Conservation (phyloP, 2,888 invertebrate genomes). For the Campopleginae sp. region DNA sequence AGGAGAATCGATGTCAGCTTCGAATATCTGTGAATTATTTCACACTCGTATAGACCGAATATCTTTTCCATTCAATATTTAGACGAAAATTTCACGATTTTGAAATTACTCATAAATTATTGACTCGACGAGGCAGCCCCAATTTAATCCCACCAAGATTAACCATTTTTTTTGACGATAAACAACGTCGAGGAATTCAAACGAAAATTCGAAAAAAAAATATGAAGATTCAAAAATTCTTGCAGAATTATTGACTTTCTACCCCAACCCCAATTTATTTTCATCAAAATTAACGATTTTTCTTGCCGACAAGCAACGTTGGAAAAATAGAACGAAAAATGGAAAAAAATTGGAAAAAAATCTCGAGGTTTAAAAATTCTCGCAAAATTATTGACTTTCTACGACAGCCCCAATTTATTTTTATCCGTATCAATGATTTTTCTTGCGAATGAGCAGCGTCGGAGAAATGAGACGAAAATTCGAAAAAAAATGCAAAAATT, state of each 20-base stretch:
- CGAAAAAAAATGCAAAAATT: too few species aligned
- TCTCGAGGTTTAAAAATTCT: neutral
- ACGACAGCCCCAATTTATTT: neutral
- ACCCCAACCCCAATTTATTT: too few species aligned
- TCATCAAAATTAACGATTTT: neutral
- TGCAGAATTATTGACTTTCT: too few species aligned
- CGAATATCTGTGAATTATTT: slow-evolving; percentile 83
- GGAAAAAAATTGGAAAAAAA: too few species aligned
- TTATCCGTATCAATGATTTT: too few species aligned
- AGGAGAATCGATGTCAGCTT: slow-evolving; percentile 89
- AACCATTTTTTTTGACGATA: too few species aligned
- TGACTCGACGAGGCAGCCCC: neutral
- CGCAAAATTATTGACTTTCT: neutral
- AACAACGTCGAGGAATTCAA: too few species aligned
- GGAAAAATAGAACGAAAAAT: too few species aligned
- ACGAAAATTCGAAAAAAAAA: too few species aligned
- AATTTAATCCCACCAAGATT: neutral
- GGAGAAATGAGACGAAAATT: too few species aligned
- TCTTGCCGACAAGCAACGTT: neutral
- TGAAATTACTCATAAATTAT: neutral
- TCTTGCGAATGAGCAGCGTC: too few species aligned
- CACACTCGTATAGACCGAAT: neutral
- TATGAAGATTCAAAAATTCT: too few species aligned
- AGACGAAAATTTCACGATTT: neutral
- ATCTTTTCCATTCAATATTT: neutral